Conservation (phyloP, 1,140 invertebrate species). For the Luehdorfia chinensis region DNA sequence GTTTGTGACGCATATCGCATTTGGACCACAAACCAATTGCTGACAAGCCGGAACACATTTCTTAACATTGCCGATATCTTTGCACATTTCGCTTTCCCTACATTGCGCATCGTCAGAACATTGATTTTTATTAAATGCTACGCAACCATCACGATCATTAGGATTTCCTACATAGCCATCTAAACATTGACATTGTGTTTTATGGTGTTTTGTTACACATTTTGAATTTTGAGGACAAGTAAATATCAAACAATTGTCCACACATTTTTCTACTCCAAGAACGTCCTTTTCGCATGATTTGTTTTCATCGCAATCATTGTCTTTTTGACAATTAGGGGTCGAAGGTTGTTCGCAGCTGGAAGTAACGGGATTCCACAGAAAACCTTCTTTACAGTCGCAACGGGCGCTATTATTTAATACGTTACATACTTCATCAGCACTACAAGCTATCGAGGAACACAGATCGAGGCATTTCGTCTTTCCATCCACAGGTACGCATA, state of each 20-base stretch:
- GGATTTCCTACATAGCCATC: constrained; percentile 91
- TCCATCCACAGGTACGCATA: constrained; percentile 78
- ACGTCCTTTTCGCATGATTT: constrained; percentile 88
- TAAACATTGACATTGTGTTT: constrained; percentile 87
- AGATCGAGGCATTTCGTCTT: constrained; percentile 85
- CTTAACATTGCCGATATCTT: constrained; percentile 62
- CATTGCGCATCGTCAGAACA: constrained; percentile 90
- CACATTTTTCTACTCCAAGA: constrained; percentile 90
- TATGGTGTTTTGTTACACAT: constrained; percentile 86
- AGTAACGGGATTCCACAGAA: constrained; percentile 88
- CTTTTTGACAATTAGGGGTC: constrained; percentile 86
- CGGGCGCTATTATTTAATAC: constrained; percentile 82
- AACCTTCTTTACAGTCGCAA: constrained; percentile 87
- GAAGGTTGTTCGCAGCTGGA: constrained; percentile 91
- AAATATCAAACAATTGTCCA: constrained; percentile 85
- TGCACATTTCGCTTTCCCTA: constrained; percentile 87
- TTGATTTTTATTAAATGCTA: constrained; percentile 82
- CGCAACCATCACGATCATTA: constrained; percentile 91
- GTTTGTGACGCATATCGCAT: constrained; percentile 90
- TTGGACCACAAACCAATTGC: constrained; percentile 86
- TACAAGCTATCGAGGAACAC: constrained; percentile 87
- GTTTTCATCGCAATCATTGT: constrained; percentile 83
- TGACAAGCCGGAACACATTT: constrained; percentile 88
- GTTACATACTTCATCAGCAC: constrained; percentile 87
- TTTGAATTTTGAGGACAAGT: constrained; percentile 90